phyloP scores from a whole-genome alignment of 1,140 invertebrate genomes.

The Calosoma granatense region DNA sequence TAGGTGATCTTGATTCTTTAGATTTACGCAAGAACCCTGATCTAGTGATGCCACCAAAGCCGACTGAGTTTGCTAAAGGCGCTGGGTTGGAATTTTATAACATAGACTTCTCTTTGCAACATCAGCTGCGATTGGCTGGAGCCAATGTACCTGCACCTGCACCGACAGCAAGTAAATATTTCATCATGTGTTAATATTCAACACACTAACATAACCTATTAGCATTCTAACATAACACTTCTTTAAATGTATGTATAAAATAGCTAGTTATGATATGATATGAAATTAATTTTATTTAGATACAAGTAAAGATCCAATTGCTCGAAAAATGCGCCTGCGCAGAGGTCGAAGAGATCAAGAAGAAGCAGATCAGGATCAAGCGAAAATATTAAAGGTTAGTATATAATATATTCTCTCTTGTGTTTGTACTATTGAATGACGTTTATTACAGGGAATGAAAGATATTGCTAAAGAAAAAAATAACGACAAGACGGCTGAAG shows the following conservation, averaged over 20 bases:
- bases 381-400: constrained; percentile 89
- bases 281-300: constrained; percentile 32
- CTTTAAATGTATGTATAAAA: background rate
- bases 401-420: constrained; percentile 13
- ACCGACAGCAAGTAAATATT: constrained; percentile 48
- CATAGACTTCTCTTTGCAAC: constrained; percentile 96
- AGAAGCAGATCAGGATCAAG: constrained; percentile 83
- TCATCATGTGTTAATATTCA: constrained; percentile 11
- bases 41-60: constrained; percentile 96
- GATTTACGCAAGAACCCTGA: constrained; percentile 92
- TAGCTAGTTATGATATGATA: constrained; percentile 1
- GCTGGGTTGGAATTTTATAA: constrained; percentile 94
- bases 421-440: constrained; percentile 1
- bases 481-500: constrained; percentile 47
- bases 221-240: background rate
- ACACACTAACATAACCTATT: constrained; percentile 1
- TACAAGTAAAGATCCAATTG: constrained; percentile 73
- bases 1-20: constrained; percentile 81
- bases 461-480: constrained; percentile 90
- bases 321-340: constrained; percentile 79
- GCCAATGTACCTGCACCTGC: constrained; percentile 68
- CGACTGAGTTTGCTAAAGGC: constrained; percentile 60
- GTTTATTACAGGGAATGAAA: constrained; percentile 71
- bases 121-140: constrained; percentile 85
- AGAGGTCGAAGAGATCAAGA: constrained; percentile 60